Evolutionary conservation across 2,888 invertebrate species (phyloP).

Genomic region (Malachius bipustulatus): DNA sequence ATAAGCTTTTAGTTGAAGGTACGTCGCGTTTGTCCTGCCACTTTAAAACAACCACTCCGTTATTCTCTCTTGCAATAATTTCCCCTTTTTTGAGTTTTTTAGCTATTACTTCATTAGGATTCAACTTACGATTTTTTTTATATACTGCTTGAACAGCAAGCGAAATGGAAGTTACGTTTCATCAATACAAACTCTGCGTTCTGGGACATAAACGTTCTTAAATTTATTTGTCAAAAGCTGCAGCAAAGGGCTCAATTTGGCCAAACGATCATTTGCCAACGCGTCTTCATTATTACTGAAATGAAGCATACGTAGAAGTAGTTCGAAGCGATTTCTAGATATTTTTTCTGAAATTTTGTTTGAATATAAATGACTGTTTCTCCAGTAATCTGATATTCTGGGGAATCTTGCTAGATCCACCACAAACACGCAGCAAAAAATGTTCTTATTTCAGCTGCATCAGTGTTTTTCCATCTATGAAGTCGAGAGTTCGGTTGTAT

Average conservation of each 20-base stretch:
- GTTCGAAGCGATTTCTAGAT: conserved; percentile 10
- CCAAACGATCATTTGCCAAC: conserved; percentile 10
- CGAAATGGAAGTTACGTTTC: conserved; percentile 23
- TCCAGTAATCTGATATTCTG: conserved; percentile 1
- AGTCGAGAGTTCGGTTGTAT: background rate
- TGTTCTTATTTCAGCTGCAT: background rate
- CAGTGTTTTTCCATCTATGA: conserved; percentile 1
- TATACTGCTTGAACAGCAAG: conserved; percentile 18
- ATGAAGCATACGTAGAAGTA: no score
- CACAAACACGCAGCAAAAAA: background rate
- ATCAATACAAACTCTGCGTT: conserved; percentile 21
- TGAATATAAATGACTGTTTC: conserved; percentile 1
- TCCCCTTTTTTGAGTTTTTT: conserved; percentile 16
- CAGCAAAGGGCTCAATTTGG: conserved; percentile 15
- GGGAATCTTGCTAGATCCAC: conserved; percentile 1
- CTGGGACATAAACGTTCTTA: conserved; percentile 17
- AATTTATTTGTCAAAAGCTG: conserved; percentile 17
- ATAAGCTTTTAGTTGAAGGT: conserved; percentile 9
- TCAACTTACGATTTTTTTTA: conserved; percentile 17
- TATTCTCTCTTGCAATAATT: conserved; percentile 15
- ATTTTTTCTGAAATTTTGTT: conserved; percentile 8
- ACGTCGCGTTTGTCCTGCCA: conserved; percentile 13
- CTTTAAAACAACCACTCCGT: conserved; percentile 13
- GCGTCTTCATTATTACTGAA: conserved; percentile 16
- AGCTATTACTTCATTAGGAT: conserved; percentile 15